Percentiles rank a stretch among this genome's conserved stretches.
Conservation (phyloP, 2,888 invertebrate genomes). For the Altica lythri region DNA sequence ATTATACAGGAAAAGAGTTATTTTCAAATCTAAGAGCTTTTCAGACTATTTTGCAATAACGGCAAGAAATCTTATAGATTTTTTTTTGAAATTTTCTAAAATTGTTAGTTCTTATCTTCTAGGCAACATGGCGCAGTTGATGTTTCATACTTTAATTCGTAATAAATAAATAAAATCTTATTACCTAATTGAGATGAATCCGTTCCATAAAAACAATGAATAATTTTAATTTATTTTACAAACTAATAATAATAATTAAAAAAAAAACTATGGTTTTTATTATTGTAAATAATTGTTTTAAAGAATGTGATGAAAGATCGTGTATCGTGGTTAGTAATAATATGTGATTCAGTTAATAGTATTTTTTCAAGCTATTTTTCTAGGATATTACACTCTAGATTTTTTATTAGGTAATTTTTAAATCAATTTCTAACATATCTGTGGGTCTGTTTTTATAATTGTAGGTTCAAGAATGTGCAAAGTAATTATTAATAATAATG, state of each 20-base stretch:
- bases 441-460: slow-evolving; percentile 19
- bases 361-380: slow-evolving; percentile 39
- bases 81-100: no score
- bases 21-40: no score
- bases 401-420: slow-evolving; percentile 34
- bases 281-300: slow-evolving; percentile 35
- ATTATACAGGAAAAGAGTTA: no score
- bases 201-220: slow-evolving; percentile 1
- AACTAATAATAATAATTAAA: no score
- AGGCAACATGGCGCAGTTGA: no score
- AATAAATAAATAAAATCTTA: no score
- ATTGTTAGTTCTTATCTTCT: no score
- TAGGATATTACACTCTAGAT: slow-evolving; percentile 34
- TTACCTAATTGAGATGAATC: slow-evolving; percentile 12
- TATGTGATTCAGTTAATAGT: slow-evolving; percentile 39
- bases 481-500: slow-evolving; percentile 13
- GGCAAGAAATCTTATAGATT: no score
- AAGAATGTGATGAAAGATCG: slow-evolving; percentile 36
- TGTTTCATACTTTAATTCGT: no score
- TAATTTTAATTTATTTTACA: slow-evolving; percentile 10
- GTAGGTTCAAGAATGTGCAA: slow-evolving; percentile 22
- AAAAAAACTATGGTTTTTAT: slow-evolving; percentile 37
- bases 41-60: no score
- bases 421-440: slow-evolving; percentile 37
- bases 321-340: slow-evolving; percentile 36